phyloP scores from a whole-genome alignment of 2,888 invertebrate species.

The Imbricaverruca yamaguchii region DNA sequence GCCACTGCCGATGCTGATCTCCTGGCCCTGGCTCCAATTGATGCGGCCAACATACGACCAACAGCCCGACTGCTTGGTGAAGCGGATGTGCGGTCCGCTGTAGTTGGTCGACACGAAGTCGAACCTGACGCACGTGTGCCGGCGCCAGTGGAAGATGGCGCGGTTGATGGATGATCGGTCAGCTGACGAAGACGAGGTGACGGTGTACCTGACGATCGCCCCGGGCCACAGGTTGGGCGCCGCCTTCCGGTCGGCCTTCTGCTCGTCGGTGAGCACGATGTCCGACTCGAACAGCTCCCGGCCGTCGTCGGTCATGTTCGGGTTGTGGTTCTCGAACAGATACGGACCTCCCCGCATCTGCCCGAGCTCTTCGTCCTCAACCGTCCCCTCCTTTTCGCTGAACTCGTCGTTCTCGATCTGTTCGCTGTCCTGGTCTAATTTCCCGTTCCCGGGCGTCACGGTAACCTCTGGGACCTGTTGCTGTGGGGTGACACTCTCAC shows the following conservation, averaged over 20 bases:
- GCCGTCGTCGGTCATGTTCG: constrained; percentile 23
- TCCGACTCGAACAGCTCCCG: constrained; percentile 34
- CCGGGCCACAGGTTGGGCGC: background rate
- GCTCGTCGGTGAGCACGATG: background rate
- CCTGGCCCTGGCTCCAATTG: background rate
- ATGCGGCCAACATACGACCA: background rate
- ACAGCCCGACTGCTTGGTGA: background rate
- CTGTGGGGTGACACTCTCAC: no score
- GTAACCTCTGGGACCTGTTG: no score
- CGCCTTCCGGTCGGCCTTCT: background rate
- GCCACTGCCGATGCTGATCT: background rate
- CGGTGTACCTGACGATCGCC: background rate
- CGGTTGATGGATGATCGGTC: background rate
- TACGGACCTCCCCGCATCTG: no score
- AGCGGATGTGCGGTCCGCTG: constrained; percentile 2
- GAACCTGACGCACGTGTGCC: constrained; percentile 20
- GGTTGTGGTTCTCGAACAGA: background rate
- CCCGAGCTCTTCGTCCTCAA: no score
- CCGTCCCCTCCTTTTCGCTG: background rate
- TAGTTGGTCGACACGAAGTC: background rate
- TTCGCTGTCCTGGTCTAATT: background rate
- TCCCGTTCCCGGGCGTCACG: constrained; percentile 34
- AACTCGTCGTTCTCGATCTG: background rate
- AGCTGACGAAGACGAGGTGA: background rate
- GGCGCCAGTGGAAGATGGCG: background rate